Percentiles rank a stretch among this genome's conserved stretches.
Evolutionary conservation across 2,113 vertebrate species (phyloP).

Genomic region (Perca fluviatilis): DNA sequence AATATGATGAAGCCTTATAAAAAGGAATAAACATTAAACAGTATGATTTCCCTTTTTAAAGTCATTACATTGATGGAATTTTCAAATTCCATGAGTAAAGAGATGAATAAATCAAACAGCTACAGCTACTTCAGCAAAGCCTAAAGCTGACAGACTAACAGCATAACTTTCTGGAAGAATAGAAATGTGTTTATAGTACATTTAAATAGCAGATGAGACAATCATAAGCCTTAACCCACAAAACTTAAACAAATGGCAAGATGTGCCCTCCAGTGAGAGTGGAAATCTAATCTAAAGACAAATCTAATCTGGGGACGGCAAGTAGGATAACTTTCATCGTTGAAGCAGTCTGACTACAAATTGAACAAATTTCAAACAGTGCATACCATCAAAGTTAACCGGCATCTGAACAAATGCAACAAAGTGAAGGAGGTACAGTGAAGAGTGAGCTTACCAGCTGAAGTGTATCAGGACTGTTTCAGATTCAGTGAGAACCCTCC

Average conservation of each 20-base stretch:
- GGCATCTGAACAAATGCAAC: conserved; percentile 10
- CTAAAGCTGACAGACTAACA: not conserved
- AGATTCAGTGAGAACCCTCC: conserved; percentile 28
- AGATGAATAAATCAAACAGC: conserved; percentile 7
- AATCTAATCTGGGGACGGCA: conserved; percentile 46
- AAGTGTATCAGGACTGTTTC: conserved; percentile 8
- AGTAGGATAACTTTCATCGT: conserved; percentile 39
- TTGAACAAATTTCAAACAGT: conserved; percentile 26
- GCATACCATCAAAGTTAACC: conserved; percentile 26
- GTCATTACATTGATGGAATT: not conserved
- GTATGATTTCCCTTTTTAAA: not conserved
- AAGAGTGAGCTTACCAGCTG: not conserved
- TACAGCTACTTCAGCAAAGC: not conserved
- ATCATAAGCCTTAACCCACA: conserved; percentile 50
- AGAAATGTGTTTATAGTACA: conserved; percentile 48
- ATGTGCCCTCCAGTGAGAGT: conserved; percentile 42
- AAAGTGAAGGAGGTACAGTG: not conserved
- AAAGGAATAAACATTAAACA: not conserved
- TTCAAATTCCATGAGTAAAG: not conserved
- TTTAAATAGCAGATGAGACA: conserved; percentile 36
- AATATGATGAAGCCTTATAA: not conserved
- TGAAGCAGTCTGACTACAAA: conserved; percentile 26
- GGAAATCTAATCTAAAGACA: conserved; percentile 56
- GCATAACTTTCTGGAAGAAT: conserved; percentile 6
- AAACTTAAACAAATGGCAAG: conserved; percentile 57